These are phyloP conservation scores for Siniperca scherzeri DNA, from an alignment of 2,797 vertebrate species.

Conservation along the genomic window DNA sequence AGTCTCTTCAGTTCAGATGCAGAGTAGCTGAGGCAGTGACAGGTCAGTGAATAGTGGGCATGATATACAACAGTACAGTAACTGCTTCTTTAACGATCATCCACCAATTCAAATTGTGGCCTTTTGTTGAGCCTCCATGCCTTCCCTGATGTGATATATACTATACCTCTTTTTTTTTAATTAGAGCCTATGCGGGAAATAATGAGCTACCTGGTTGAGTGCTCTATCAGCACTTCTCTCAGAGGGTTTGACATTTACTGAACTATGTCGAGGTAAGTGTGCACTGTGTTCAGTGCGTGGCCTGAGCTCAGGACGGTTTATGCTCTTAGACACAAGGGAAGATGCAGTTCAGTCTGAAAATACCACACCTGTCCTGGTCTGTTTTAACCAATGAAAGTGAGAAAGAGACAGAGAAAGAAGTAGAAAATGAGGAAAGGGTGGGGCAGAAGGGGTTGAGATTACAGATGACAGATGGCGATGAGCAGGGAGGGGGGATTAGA, in stretches of 20 bases:
- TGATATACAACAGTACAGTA: not conserved
- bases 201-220: conserved; percentile 64
- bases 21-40: not conserved
- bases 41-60: conserved; percentile 10
- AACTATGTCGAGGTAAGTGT: conserved; percentile 41
- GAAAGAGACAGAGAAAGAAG: conserved; percentile 12
- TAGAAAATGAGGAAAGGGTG: conserved; percentile 9
- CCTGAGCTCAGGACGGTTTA: not conserved
- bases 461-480: conserved; percentile 70
- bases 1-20: not conserved
- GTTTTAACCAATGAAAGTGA: conserved; percentile 39
- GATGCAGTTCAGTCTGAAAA: conserved; percentile 26
- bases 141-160: conserved; percentile 40
- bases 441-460: conserved; percentile 48
- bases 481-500: conserved; percentile 69
- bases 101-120: conserved; percentile 33
- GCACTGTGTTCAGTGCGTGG: conserved; percentile 5
- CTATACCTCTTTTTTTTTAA: conserved; percentile 46
- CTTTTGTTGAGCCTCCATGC: conserved; percentile 39
- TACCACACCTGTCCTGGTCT: conserved; percentile 8
- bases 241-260: conserved; percentile 74
- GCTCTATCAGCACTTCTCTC: conserved; percentile 67
- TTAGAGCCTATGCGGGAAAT: conserved; percentile 58
- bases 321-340: not conserved
- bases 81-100: conserved; percentile 43